Percentiles rank a stretch among this genome's conserved stretches.
These are phyloP conservation scores for Leptinotarsa texana DNA, from an alignment of 1,140 invertebrate species.

Conservation along the genomic window DNA sequence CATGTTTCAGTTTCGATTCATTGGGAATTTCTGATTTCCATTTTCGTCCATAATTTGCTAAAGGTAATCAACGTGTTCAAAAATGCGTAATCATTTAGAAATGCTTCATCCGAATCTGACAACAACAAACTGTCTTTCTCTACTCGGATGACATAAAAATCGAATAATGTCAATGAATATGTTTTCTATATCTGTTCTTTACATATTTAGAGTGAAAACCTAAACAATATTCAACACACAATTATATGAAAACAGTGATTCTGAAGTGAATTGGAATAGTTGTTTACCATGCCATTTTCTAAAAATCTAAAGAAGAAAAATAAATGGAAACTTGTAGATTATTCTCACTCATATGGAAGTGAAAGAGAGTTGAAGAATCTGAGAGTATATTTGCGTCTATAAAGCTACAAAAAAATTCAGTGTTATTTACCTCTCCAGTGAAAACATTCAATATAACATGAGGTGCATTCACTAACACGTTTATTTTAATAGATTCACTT, in stretches of 20 bases:
- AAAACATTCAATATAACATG: slow-evolving; percentile 23
- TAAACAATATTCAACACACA: neutral
- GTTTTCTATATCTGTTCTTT: neutral
- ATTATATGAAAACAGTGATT: neutral
- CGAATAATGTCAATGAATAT: slow-evolving; percentile 7
- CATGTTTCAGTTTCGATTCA: too few relatives aligned
- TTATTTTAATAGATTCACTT: slow-evolving; percentile 10
- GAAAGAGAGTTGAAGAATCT: too few relatives aligned
- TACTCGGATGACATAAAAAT: neutral
- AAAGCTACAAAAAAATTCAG: neutral
- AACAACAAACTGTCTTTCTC: neutral
- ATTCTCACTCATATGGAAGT: too few relatives aligned
- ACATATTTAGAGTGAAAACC: neutral
- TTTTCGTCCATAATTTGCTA: too few relatives aligned
- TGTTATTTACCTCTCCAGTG: slow-evolving; percentile 21
- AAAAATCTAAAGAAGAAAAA: neutral
- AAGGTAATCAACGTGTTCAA: too few relatives aligned
- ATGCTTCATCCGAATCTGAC: too few relatives aligned
- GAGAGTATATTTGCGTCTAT: neutral
- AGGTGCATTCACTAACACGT: slow-evolving; percentile 17
- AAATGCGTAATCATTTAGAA: too few relatives aligned
- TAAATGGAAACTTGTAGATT: too few relatives aligned
- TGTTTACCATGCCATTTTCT: slow-evolving; percentile 14
- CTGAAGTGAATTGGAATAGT: neutral
- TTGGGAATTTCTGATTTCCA: too few relatives aligned